These are phyloP conservation scores for Xenotilapia flavipinnis DNA, from an alignment of 2,113 vertebrate species.

Conservation along the genomic window DNA sequence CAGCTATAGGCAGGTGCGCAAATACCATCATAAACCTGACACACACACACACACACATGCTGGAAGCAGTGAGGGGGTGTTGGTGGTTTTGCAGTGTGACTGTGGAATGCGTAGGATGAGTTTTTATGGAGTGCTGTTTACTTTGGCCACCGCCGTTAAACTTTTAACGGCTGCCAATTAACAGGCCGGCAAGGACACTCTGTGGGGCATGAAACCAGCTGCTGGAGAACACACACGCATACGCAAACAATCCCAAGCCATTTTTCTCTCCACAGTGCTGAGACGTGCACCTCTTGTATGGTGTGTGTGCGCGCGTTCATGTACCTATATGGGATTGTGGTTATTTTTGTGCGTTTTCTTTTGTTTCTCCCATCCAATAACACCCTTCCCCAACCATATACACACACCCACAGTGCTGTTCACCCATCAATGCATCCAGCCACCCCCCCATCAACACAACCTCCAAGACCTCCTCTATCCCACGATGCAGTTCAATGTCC, in stretches of 20 bases:
- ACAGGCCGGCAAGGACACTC: constrained; percentile 67
- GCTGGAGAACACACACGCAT: constrained; percentile 42
- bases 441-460: constrained; percentile 1
- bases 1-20: too few relatives aligned
- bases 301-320: background rate
- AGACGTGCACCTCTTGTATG: background rate
- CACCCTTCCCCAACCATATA: background rate
- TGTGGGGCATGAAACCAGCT: constrained; percentile 69
- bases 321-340: background rate
- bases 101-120: constrained; percentile 73
- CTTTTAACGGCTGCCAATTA: constrained; percentile 74
- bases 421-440: background rate
- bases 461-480: constrained; percentile 44
- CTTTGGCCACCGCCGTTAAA: constrained; percentile 72
- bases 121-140: constrained; percentile 75
- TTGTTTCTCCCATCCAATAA: background rate
- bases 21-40: too few relatives aligned
- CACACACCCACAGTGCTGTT: background rate
- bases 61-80: constrained; percentile 56
- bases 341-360: background rate
- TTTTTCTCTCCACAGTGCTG: constrained; percentile 9
- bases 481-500: constrained; percentile 61
- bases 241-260: background rate
- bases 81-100: constrained; percentile 64
- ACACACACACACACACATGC: constrained; percentile 5